These are phyloP conservation scores for Adelognathus sp. DNA, from an alignment of 2,888 invertebrate species.

Conservation along the genomic window DNA sequence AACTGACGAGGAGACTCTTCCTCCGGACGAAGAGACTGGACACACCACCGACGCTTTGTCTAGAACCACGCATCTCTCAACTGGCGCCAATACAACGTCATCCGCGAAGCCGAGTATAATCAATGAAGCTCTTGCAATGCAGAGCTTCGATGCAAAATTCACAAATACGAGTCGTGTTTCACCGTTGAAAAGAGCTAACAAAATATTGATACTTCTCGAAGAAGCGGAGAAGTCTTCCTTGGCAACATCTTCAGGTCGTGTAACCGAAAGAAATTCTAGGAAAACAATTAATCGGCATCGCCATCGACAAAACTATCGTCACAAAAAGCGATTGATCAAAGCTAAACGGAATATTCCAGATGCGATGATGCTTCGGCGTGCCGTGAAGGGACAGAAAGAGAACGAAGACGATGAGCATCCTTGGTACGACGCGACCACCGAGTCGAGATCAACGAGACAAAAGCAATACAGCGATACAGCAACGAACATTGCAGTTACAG, in stretches of 20 bases:
- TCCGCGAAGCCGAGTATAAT: not conserved
- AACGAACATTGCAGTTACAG: not conserved
- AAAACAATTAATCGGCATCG: slow-evolving; percentile 20
- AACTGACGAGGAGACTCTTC: slow-evolving; percentile 43
- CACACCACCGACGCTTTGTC: not conserved
- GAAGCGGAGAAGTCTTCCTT: not conserved
- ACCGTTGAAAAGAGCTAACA: not conserved
- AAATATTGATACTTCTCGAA: slow-evolving; percentile 24
- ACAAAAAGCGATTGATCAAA: not conserved
- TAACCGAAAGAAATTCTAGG: not conserved
- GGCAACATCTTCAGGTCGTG: not conserved
- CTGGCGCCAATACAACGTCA: not conserved
- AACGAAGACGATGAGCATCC: slow-evolving; percentile 28
- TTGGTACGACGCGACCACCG: slow-evolving; percentile 10
- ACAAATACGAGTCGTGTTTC: not conserved
- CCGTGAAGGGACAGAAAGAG: not conserved
- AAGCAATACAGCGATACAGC: not conserved
- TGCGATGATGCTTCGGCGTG: not conserved
- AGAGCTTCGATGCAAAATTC: not conserved
- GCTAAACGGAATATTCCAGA: not conserved
- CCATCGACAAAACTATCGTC: not conserved
- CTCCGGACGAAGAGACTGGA: slow-evolving; percentile 47
- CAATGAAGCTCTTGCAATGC: slow-evolving; percentile 1
- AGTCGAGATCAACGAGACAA: not conserved
- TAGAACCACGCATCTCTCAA: not conserved